phyloP scores from a whole-genome alignment of 2,797 vertebrate genomes.

The Tadarida brasiliensis region DNA sequence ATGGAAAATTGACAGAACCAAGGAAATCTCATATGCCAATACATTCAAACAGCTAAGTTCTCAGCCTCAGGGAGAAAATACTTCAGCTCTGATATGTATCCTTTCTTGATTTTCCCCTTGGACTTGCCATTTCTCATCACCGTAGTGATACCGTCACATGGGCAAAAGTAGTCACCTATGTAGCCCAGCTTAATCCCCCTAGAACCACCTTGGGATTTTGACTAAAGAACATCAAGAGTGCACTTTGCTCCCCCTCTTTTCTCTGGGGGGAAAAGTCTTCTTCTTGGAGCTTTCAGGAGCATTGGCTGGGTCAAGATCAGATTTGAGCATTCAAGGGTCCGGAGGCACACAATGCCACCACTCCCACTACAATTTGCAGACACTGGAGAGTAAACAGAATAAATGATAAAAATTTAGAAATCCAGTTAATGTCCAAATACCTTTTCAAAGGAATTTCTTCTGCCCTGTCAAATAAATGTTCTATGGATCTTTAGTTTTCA shows the following conservation, averaged over 20 bases:
- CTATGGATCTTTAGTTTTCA: background rate
- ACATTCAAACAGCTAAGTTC: background rate
- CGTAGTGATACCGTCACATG: background rate
- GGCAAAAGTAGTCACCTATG: background rate
- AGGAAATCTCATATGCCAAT: background rate
- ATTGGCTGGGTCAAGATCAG: background rate
- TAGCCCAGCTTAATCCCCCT: background rate
- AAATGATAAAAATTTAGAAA: background rate
- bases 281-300: background rate
- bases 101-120: background rate
- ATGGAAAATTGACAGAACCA: background rate
- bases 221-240: background rate
- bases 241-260: background rate
- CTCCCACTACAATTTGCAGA: background rate
- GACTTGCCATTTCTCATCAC: background rate
- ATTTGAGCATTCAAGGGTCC: background rate
- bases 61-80: background rate
- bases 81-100: background rate
- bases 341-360: background rate
- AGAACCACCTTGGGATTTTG: background rate
- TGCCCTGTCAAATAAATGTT: background rate
- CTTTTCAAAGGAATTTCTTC: conserved; percentile 20
- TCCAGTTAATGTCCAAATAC: background rate
- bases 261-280: conserved; percentile 17
- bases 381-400: background rate